These are phyloP conservation scores for Syngnathus floridae DNA, from an alignment of 2,113 vertebrate species.

Conservation along the genomic window DNA sequence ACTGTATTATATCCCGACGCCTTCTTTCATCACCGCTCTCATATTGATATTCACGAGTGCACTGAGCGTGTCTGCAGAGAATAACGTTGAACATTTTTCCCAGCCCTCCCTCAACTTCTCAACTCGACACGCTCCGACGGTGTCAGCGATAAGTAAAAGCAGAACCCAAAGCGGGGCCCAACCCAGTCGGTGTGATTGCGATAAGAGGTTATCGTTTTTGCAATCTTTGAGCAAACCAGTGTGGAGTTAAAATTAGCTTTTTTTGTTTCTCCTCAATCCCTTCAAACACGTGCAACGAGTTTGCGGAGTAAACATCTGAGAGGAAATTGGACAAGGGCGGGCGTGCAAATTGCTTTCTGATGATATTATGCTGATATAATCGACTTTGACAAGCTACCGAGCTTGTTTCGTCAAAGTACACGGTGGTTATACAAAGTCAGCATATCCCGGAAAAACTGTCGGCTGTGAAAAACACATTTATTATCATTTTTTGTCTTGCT, in stretches of 20 bases:
- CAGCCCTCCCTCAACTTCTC: slow-evolving; percentile 14
- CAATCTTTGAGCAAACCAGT: slow-evolving; percentile 11
- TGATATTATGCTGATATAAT: slow-evolving; percentile 5
- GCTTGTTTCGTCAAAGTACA: background rate
- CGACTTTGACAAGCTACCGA: background rate
- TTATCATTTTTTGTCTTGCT: too few species aligned
- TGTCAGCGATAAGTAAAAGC: slow-evolving; percentile 48
- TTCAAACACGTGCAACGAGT: background rate
- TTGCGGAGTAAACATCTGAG: slow-evolving; percentile 5
- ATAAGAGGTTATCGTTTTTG: slow-evolving; percentile 24
- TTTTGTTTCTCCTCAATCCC: background rate
- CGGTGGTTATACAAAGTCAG: background rate
- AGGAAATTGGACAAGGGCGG: slow-evolving; percentile 2
- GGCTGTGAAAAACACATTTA: too few species aligned
- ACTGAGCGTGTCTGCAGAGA: slow-evolving; percentile 4
- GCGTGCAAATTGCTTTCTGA: slow-evolving; percentile 10
- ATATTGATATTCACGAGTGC: slow-evolving; percentile 5
- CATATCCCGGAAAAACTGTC: background rate
- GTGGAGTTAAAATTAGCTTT: background rate
- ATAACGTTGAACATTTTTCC: slow-evolving; percentile 14
- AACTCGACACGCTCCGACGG: slow-evolving; percentile 26
- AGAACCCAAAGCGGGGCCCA: slow-evolving; percentile 22
- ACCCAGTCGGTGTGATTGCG: slow-evolving; percentile 20
- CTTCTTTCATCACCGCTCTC: background rate
- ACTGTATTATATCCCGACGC: background rate